Percentiles rank a stretch among this genome's conserved stretches.
These are phyloP conservation scores for Pyrochroa serraticornis DNA, from an alignment of 2,888 invertebrate species.

Conservation along the genomic window DNA sequence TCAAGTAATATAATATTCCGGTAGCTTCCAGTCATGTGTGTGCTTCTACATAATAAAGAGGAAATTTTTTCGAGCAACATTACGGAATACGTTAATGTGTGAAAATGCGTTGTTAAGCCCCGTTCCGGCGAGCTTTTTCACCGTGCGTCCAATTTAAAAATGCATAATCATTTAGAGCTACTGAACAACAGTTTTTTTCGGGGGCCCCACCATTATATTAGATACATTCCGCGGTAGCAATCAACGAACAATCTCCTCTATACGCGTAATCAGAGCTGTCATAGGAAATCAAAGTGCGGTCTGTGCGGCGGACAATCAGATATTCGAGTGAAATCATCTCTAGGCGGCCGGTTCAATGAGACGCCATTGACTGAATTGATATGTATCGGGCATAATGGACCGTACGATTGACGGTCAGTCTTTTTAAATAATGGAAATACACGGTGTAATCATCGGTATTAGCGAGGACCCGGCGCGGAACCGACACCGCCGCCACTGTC, in stretches of 20 bases:
- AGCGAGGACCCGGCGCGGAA: background rate
- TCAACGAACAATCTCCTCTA: slow-evolving; percentile 27
- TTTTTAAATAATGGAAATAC: slow-evolving; percentile 34
- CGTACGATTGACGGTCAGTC: slow-evolving; percentile 26
- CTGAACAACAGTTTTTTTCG: slow-evolving; percentile 7
- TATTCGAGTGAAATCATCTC: slow-evolving; percentile 10
- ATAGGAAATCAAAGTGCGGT: slow-evolving; percentile 26
- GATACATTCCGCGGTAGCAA: slow-evolving; percentile 30
- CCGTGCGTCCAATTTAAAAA: no score
- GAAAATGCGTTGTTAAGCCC: no score
- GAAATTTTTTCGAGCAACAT: no score
- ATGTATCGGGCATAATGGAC: slow-evolving; percentile 33
- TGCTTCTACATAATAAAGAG: no score
- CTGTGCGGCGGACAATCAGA: slow-evolving; percentile 13
- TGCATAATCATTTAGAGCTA: slow-evolving; percentile 6
- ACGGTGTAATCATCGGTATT: slow-evolving; percentile 21
- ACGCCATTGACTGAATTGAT: slow-evolving; percentile 30
- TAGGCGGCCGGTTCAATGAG: slow-evolving; percentile 8
- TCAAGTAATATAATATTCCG: no score
- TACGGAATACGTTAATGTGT: no score
- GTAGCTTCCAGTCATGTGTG: no score
- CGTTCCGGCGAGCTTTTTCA: no score
- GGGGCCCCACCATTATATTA: slow-evolving; percentile 13
- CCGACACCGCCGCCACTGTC: no score
- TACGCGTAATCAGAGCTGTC: slow-evolving; percentile 31